Percentiles rank a stretch among this genome's conserved stretches.
Evolutionary conservation across 2,113 vertebrate species (phyloP).

Genomic region (Antechinus stuartii): DNA sequence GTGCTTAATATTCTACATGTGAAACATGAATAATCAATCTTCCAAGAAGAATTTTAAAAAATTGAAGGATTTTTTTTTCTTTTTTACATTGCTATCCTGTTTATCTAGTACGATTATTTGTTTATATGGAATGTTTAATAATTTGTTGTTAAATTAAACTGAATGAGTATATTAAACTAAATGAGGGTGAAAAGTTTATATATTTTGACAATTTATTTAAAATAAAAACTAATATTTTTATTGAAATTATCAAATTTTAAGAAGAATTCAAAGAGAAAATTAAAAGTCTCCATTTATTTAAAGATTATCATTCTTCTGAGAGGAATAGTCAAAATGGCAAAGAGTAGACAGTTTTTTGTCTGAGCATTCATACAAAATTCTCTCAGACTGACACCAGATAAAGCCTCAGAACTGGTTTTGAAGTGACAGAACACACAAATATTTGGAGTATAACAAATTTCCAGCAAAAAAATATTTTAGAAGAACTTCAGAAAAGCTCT

Average conservation of each 20-base stretch:
- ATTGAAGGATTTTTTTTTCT: neutral
- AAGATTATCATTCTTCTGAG: neutral
- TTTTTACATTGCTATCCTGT: neutral
- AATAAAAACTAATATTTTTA: neutral
- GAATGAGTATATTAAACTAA: neutral
- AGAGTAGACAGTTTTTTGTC: too few species aligned
- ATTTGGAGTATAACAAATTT: too few species aligned
- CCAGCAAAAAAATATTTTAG: too few species aligned
- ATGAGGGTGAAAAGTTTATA: neutral
- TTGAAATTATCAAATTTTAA: neutral
- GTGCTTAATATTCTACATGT: neutral
- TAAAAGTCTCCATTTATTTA: neutral
- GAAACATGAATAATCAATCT: neutral
- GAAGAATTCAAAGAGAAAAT: neutral
- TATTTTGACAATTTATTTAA: neutral
- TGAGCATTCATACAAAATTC: too few species aligned
- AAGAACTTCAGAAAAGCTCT: too few species aligned
- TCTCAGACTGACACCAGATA: too few species aligned
- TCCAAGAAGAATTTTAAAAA: neutral
- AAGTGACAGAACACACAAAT: too few species aligned
- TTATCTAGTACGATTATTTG: neutral
- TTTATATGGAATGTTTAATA: neutral
- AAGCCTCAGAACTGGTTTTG: too few species aligned
- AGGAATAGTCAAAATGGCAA: too few species aligned
- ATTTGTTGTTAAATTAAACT: neutral